phyloP scores from a whole-genome alignment of 1,140 invertebrate species.

The Drosophila rufa region DNA sequence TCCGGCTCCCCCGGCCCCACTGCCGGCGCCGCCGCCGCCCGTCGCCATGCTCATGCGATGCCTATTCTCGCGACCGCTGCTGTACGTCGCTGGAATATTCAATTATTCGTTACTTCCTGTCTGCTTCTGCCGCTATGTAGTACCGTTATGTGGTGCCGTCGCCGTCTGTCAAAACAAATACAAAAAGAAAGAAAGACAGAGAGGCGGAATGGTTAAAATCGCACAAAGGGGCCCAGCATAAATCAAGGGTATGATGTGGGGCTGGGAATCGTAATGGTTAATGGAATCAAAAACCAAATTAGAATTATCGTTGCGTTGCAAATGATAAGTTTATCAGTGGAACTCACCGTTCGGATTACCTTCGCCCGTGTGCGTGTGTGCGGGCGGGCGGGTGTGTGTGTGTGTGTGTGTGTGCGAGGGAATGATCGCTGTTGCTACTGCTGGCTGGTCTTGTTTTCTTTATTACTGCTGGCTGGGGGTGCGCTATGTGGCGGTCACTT shows the following conservation, averaged over 20 bases:
- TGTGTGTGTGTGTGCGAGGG: slow-evolving; percentile 20
- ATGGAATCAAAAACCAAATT: slow-evolving; percentile 47
- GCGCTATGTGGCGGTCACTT: slow-evolving; percentile 17
- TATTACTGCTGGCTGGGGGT: slow-evolving; percentile 3
- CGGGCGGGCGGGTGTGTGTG: slow-evolving; percentile 8
- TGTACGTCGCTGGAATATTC: slow-evolving; percentile 71
- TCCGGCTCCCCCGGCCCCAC: slow-evolving; percentile 29
- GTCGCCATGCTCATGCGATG: slow-evolving; percentile 58
- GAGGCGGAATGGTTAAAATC: slow-evolving; percentile 6
- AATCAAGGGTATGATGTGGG: slow-evolving; percentile 3
- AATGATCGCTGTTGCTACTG: slow-evolving; percentile 13
- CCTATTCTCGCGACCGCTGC: slow-evolving; percentile 22
- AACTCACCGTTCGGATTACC: slow-evolving; percentile 64
- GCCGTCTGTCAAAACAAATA: slow-evolving; percentile 23
- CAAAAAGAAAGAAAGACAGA: background rate
- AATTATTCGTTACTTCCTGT: slow-evolving; percentile 73
- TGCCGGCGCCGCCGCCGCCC: slow-evolving; percentile 46
- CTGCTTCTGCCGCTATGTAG: slow-evolving; percentile 23
- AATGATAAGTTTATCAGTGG: slow-evolving; percentile 74
- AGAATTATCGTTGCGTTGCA: slow-evolving; percentile 66
- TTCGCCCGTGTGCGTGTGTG: slow-evolving; percentile 12
- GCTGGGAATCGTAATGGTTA: background rate
- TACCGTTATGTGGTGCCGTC: slow-evolving; percentile 32
- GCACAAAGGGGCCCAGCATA: slow-evolving; percentile 9
- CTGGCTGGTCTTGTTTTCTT: slow-evolving; percentile 26